Evolutionary conservation across 2,888 invertebrate genomes (phyloP).

Genomic region (Monochamus alternatus): DNA sequence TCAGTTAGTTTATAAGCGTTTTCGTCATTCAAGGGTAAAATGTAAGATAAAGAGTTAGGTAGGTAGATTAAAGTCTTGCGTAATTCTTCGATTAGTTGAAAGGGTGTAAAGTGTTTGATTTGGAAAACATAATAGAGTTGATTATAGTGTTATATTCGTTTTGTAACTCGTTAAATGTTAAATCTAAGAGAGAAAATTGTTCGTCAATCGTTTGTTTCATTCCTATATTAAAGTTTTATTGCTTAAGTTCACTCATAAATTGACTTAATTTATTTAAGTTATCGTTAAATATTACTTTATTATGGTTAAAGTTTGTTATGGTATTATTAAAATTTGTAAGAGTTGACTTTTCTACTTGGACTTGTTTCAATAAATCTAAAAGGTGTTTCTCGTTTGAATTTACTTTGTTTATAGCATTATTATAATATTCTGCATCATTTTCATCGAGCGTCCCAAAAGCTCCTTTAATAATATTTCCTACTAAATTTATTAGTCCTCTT

Average conservation of each 20-base stretch:
- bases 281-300: conserved; percentile 36
- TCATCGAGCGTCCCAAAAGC: conserved; percentile 47
- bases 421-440: conserved; percentile 48
- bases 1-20: conserved; percentile 17
- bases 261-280: conserved; percentile 38
- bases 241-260: conserved; percentile 12
- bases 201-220: conserved; percentile 37
- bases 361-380: conserved; percentile 42
- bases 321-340: conserved; percentile 41
- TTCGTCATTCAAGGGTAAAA: conserved; percentile 37
- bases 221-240: conserved; percentile 3
- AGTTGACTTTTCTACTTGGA: conserved; percentile 41
- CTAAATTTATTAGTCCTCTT: conserved; percentile 37
- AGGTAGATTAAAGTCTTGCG: conserved; percentile 36
- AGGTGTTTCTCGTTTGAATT: conserved; percentile 39
- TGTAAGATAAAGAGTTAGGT: conserved; percentile 35
- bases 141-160: conserved; percentile 39
- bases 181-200: conserved; percentile 42
- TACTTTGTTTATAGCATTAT: conserved; percentile 40
- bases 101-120: conserved; percentile 44
- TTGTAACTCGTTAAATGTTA: conserved; percentile 43
- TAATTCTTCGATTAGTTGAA: conserved; percentile 30
- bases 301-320: conserved; percentile 43
- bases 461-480: conserved; percentile 39
- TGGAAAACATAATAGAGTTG: conserved; percentile 39